These are phyloP conservation scores for Nanorana parkeri DNA, from an alignment of 2,113 vertebrate species.

Conservation along the genomic window DNA sequence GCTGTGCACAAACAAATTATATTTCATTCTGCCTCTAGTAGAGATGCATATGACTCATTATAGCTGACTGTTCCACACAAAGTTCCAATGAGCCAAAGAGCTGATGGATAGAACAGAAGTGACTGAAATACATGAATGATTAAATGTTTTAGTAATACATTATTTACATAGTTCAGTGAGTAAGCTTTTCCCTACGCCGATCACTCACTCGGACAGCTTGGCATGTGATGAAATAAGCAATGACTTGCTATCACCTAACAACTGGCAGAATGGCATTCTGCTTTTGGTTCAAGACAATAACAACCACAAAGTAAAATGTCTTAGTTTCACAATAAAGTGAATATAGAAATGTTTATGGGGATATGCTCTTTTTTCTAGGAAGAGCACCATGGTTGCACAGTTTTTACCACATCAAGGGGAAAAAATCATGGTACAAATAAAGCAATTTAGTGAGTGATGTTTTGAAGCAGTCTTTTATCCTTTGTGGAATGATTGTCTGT, in stretches of 20 bases:
- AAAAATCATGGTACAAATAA: slow-evolving; percentile 7
- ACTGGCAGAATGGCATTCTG: background rate
- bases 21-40: background rate
- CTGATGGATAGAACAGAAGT: background rate
- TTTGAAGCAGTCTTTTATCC: slow-evolving; percentile 16
- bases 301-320: background rate
- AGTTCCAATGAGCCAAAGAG: background rate
- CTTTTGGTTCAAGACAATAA: background rate
- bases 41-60: background rate
- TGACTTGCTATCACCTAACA: background rate
- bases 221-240: background rate
- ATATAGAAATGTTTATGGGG: background rate
- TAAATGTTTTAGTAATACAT: slow-evolving; percentile 20
- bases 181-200: background rate
- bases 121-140: slow-evolving; percentile 9
- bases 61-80: background rate
- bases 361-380: background rate
- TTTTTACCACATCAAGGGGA: background rate
- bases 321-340: background rate
- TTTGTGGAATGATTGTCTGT: background rate
- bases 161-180: slow-evolving; percentile 21
- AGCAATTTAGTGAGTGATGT: slow-evolving; percentile 6
- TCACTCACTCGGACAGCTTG: background rate
- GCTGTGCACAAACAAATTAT: background rate
- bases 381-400: background rate